Evolutionary conservation across 2,797 vertebrate species (phyloP).

Genomic region (Martes flavigula): DNA sequence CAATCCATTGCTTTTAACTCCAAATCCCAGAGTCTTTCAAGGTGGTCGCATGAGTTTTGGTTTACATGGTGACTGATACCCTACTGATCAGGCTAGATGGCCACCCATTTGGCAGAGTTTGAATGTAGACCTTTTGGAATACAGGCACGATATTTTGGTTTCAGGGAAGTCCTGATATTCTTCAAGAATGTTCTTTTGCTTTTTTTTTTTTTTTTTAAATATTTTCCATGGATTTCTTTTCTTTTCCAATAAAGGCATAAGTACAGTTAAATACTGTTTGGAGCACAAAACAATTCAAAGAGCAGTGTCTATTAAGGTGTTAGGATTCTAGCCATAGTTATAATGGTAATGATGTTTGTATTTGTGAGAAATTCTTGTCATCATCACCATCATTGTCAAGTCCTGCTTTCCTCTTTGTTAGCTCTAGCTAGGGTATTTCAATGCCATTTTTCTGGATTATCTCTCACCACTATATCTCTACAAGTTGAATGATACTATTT

Average conservation of each 20-base stretch:
- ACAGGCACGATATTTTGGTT: not conserved
- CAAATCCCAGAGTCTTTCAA: not conserved
- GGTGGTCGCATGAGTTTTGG: not conserved
- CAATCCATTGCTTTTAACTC: not conserved
- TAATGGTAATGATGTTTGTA: not conserved
- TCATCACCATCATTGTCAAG: not conserved
- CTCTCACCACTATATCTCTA: not conserved
- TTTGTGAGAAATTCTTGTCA: not conserved
- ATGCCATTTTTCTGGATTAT: not conserved
- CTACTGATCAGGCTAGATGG: not conserved
- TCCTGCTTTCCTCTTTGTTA: not conserved
- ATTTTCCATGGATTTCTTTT: not conserved
- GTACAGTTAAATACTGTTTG: not conserved
- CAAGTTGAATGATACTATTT: not conserved
- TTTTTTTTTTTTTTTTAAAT: not conserved
- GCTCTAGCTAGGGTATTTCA: not conserved
- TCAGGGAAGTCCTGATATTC: not conserved
- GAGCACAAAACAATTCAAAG: not conserved
- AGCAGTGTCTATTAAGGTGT: not conserved
- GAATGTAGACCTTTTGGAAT: not conserved
- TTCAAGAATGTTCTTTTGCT: not conserved
- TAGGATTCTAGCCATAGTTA: not conserved
- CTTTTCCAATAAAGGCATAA: not conserved
- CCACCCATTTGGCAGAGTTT: not conserved
- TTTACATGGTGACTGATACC: not conserved